Evolutionary conservation across 1,140 invertebrate species (phyloP), one percentile per base, ranked within the genome.

Genomic region (Ostrea edulis): DNA sequence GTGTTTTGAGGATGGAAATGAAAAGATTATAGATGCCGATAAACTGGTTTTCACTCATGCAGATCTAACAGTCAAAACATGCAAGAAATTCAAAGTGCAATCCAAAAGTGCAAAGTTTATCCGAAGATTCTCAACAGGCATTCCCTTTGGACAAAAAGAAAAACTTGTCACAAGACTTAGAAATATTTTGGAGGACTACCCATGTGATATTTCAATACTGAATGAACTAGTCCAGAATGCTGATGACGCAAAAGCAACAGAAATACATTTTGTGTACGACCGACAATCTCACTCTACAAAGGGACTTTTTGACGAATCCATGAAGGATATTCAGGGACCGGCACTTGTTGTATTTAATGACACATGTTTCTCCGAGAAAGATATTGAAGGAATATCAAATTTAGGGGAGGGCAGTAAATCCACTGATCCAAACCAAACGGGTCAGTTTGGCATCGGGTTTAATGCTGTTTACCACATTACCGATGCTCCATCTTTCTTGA

Each of bases 201-300:
- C 93, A 3, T 88, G 84, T 84, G 92, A 92, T 53, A 82, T 90
- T 53, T 86, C 90, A 71, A 90, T 93, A 58, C 77, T 93, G 2
- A 93, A 93, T 87, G 93, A 93, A 88, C 68, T 93, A 9, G 55
- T 93, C 22, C 93, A 93, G 54, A 93, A 98, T 90, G 93, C 94
- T 5, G 94, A 94, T 90, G 94, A 94, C 91, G 93, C 94, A 11
- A 88, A 89, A 35, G 93, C 94, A 8, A 92, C 90, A n/a, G 86
- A 89, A 87, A 62, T 90, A 89, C 88, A 90, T 93, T 89, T 89
- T 68, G 51, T 89, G 8, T 25, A 44, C 17, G 88, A 89, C 68
- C 65, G 53, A 14, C 65, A 86, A 55, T 8, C 58, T 2, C 88
- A 89, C 25, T 2, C 35, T 62, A 62, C 20, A 11, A 17, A 87